These are phyloP conservation scores for Rana temporaria DNA, from an alignment of 2,113 vertebrate genomes.

Conservation along the genomic window DNA sequence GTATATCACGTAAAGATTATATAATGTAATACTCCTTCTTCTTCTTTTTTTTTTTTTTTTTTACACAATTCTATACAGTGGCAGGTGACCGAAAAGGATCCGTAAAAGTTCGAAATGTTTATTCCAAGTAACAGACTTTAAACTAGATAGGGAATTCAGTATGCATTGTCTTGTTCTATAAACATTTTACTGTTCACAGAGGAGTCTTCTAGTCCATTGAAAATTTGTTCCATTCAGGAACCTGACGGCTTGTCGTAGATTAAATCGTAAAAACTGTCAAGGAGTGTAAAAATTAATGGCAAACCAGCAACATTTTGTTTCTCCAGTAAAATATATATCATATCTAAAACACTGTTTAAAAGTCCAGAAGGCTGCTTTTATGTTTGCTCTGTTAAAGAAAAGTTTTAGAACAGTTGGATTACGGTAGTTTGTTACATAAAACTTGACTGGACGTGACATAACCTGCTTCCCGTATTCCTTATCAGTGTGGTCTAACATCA, in stretches of 20 bases:
- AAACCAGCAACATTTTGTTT: constrained; percentile 17
- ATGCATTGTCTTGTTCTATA: constrained; percentile 2
- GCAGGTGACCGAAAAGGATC: not conserved
- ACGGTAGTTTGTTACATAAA: no score
- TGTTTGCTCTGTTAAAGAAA: no score
- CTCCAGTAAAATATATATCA: constrained; percentile 5
- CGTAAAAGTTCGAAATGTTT: not conserved
- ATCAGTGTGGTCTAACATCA: no score
- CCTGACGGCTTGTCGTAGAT: constrained; percentile 11
- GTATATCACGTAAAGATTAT: no score
- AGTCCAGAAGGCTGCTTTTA: constrained; percentile 1
- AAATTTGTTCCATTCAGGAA: constrained; percentile 31
- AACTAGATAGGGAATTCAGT: constrained; percentile 5
- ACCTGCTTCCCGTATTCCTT: no score
- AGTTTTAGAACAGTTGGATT: no score
- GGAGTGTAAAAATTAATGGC: constrained; percentile 7
- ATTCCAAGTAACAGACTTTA: constrained; percentile 1
- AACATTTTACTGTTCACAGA: constrained; percentile 29
- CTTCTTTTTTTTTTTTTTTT: no score
- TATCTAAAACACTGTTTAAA: not conserved
- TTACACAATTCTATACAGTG: no score
- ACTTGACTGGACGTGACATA: no score
- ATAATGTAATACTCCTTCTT: no score
- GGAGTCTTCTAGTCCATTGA: constrained; percentile 10
- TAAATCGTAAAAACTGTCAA: constrained; percentile 23